Base-by-base conservation (phyloP, 2,797 vertebrate species). In the Florisuga fusca region DNA sequence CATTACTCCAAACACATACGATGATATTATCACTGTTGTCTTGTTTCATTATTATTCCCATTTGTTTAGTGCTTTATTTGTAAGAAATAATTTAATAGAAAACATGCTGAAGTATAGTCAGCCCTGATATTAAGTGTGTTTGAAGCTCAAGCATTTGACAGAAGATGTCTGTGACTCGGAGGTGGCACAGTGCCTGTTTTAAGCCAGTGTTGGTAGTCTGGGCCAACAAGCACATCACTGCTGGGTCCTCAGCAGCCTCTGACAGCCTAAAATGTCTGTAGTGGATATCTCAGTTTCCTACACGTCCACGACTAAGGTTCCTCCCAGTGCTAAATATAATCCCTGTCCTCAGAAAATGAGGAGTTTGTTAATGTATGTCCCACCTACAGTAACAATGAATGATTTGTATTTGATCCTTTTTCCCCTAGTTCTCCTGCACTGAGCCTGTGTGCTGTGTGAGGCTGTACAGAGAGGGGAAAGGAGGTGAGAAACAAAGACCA, bases 41-140 rank as follows among this genome's bases (percentile, higher is more conserved):
- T 96, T 72, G 69, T 96, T 97, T 94, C 89, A 92, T 96, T 94
- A 78, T 64, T 80, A 90, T 95, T 97, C 72, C 58, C 69, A 31
- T 96, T 97, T 97, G 53, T 86, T 97, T 84, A 79, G 50, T 36
- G 50, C 50, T 75, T 81, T 50, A 76, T 87, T 86, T 87, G 66
- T 87, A 74, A 74, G 33, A 89, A 93, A 77, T 38, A 81, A 91
- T 94, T 93, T 94, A 93, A 95, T 94, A 93, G 64, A 96, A 94
- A 94, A 92, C 80, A 94, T 54, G 84, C 23, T 76, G 93, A 91
- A 94, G 55, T 63, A 58, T 67, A 91, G 86, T 89, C 74, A 81
- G 84, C 33, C 26, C 31, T 10, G 33, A 13, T 51, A 79, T 61
- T 82, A 86, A 17, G 31, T 81, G 67, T 20, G 17, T 73, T 75